A percentile compares a stretch with the other conserved stretches of the same genome.
Conservation (phyloP, 2,797 vertebrate species). For the Gymnoscopelus microlampas region DNA sequence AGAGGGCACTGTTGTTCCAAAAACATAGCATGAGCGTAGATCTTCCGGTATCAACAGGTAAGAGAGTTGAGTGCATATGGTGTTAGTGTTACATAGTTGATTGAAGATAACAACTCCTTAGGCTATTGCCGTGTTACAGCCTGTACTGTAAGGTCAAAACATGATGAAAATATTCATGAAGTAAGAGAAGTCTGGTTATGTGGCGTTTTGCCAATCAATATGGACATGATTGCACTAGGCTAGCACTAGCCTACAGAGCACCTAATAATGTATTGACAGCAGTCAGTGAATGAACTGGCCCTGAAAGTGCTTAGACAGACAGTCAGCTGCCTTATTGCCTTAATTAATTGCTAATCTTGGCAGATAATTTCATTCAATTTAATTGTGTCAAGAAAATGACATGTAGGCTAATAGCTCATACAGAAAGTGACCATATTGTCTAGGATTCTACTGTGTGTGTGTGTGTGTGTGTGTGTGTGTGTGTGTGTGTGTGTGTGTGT, state of each 20-base stretch:
- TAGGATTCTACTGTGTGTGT: neutral
- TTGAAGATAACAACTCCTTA: constrained; percentile 43
- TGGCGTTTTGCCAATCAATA: too few relatives aligned
- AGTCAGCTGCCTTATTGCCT: too few relatives aligned
- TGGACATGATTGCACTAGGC: too few relatives aligned
- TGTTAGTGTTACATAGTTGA: constrained; percentile 39
- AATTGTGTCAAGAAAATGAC: neutral
- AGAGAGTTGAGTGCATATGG: neutral
- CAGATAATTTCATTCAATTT: neutral
- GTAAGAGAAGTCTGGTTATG: neutral
- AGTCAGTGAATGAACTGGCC: neutral
- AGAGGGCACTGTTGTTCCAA: constrained; percentile 80
- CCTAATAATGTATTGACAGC: neutral
- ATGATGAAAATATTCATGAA: constrained; percentile 22
- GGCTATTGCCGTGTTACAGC: constrained; percentile 33
- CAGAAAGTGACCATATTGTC: too few relatives aligned
- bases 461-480: neutral
- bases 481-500: constrained; percentile 10
- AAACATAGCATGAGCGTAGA: constrained; percentile 13
- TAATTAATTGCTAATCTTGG: too few relatives aligned
- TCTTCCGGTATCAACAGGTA: constrained; percentile 73
- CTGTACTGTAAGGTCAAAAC: constrained; percentile 15
- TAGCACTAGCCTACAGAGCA: too few relatives aligned
- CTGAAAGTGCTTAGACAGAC: neutral
- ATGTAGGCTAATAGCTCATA: too few relatives aligned